phyloP scores from a whole-genome alignment of 2,113 vertebrate genomes.

The Nothocercus nigrocapillus region DNA sequence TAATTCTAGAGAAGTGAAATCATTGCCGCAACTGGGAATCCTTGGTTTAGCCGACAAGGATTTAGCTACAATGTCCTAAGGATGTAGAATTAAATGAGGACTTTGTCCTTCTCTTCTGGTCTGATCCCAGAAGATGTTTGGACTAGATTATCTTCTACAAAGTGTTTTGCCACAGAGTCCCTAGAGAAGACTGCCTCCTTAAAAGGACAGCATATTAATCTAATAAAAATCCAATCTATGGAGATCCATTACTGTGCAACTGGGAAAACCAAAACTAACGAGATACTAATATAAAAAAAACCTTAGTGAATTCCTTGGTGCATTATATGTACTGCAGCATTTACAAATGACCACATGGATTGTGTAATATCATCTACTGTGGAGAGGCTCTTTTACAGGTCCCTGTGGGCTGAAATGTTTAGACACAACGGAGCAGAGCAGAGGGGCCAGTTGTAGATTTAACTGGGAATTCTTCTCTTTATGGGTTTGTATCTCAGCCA shows the following conservation, averaged over 20 bases:
- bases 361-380: slow-evolving; percentile 32
- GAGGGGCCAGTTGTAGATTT: slow-evolving; percentile 37
- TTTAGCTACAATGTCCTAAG: neutral
- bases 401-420: slow-evolving; percentile 29
- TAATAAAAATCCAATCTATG: slow-evolving; percentile 63
- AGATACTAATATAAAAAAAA: slow-evolving; percentile 45
- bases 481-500: slow-evolving; percentile 30
- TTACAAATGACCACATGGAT: slow-evolving; percentile 66
- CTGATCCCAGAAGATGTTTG: slow-evolving; percentile 2
- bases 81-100: slow-evolving; percentile 30
- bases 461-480: slow-evolving; percentile 17
- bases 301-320: slow-evolving; percentile 34
- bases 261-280: slow-evolving; percentile 53
- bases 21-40: neutral
- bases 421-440: slow-evolving; percentile 24
- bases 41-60: neutral
- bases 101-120: neutral
- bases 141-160: slow-evolving; percentile 24
- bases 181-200: slow-evolving; percentile 1
- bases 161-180: neutral
- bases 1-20: neutral
- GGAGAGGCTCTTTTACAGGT: slow-evolving; percentile 45
- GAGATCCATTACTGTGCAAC: slow-evolving; percentile 41
- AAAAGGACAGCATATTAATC: slow-evolving; percentile 27
- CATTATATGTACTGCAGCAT: slow-evolving; percentile 10